Evolutionary conservation across 1,140 invertebrate genomes (phyloP).

Genomic region (Radopholus similis): DNA sequence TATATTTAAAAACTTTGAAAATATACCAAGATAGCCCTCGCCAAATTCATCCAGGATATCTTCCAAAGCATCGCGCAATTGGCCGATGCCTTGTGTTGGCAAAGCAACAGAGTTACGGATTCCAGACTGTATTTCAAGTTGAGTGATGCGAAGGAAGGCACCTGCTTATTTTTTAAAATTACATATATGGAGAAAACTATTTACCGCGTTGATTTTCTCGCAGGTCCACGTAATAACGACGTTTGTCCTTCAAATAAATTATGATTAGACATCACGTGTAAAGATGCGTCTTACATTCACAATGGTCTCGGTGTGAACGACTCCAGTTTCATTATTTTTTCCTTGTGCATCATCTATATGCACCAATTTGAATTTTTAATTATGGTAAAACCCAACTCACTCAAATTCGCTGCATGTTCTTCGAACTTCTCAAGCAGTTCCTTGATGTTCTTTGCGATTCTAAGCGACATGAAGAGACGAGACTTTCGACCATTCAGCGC

Average conservation of each 20-base stretch:
- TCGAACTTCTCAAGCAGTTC: constrained; percentile 27
- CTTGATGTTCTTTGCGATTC: constrained; percentile 32
- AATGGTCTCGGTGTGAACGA: constrained; percentile 21
- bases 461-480: constrained; percentile 32
- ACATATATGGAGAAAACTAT: no score
- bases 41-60: constrained; percentile 34
- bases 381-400: neutral
- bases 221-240: constrained; percentile 39
- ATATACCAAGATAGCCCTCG: constrained; percentile 26
- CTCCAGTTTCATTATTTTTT: neutral
- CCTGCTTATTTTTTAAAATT: no score
- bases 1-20: neutral
- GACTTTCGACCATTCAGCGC: constrained; percentile 19
- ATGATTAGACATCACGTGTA: no score
- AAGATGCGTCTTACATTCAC: constrained; percentile 29
- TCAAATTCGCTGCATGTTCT: neutral
- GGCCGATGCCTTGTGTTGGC: constrained; percentile 25
- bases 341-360: constrained; percentile 16
- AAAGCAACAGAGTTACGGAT: constrained; percentile 28
- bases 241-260: no score
- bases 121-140: constrained; percentile 29
- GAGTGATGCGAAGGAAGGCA: constrained; percentile 35
- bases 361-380: neutral
- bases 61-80: constrained; percentile 26
- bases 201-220: constrained; percentile 32